These are phyloP conservation scores for Sula dactylatra DNA, from an alignment of 2,113 vertebrate species.

Conservation along the genomic window DNA sequence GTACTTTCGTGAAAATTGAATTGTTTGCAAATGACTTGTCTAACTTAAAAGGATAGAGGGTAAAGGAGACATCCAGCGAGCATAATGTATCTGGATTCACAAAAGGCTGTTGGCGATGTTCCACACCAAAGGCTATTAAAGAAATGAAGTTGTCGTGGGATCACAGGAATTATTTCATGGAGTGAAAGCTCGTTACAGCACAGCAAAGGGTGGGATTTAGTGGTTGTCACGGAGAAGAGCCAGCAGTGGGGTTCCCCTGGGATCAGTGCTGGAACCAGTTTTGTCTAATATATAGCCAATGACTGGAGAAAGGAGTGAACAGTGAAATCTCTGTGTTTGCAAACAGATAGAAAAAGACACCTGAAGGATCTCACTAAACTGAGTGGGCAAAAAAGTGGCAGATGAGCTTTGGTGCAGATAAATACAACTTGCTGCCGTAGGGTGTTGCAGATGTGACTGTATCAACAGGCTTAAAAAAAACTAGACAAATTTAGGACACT, in stretches of 20 bases:
- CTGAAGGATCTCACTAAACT: neutral
- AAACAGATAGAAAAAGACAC: neutral
- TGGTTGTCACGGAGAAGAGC: neutral
- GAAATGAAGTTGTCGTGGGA: neutral
- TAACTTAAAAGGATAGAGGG: neutral
- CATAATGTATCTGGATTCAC: neutral
- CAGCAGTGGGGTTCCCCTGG: neutral
- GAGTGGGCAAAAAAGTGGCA: neutral
- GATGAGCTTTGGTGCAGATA: neutral
- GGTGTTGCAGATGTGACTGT: neutral
- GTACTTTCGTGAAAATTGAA: neutral
- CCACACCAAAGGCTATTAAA: neutral
- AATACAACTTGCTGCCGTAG: neutral
- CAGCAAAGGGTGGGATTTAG: neutral
- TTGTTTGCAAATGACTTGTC: neutral
- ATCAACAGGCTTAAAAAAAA: neutral
- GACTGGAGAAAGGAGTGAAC: neutral
- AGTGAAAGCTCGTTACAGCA: neutral
- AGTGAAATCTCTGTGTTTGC: neutral
- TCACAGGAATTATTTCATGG: neutral
- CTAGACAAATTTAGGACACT: neutral
- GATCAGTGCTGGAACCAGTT: neutral
- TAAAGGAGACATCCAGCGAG: neutral
- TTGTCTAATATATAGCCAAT: neutral
- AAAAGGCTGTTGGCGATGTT: neutral